Base-by-base conservation (phyloP, 2,888 invertebrate species). In the Horisme vitalbata region DNA sequence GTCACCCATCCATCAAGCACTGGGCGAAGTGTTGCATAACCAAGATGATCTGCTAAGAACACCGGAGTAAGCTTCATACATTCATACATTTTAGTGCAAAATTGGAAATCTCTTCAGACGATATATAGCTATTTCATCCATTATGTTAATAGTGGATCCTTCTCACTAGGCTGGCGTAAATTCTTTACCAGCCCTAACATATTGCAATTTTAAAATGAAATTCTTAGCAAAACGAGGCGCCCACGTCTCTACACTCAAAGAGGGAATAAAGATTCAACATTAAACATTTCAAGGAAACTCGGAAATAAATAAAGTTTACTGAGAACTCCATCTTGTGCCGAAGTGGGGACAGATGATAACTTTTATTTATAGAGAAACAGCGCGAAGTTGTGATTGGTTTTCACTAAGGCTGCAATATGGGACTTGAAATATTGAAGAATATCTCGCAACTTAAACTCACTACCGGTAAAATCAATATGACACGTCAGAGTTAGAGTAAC, bases 251-350 rank as follows among this genome's bases (percentile, higher is more conserved):
- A 61, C 63, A 61, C 60, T 51, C 35, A 49, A 38, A 43, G 36
- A 50, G 31, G 44, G 61, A 75, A 78, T 76, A 82, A 80, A 79
- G 78, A 77, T 76, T 70, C 65, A 71, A 79, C 81, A 78, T 80
- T 80, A 79, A 82, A 81, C 74, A 81, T 80, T 78, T 78, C 75
- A 74, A 51, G 57, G 56, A 60, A 76, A 78, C 68, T 76, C 63
- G 59, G 54, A 65, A 73, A 77, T 78, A 80, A 81, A 81, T 77
- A 81, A 80, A 77, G 70, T 76, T 78, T 69, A 56, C 60, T 34
- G 47, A 50, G 48, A 68, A 71, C 70, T 75, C 58, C 52, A 60
- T 57, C 64, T 61, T 46, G 53, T 55, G 52, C 57, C 59, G 59
- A 52, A 65, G 69, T 65, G 58, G 46, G 52, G 52, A 53, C 53